Percentiles rank a stretch among this genome's conserved stretches.
phyloP scores from a whole-genome alignment of 2,113 vertebrate genomes.

The Promerops cafer region DNA sequence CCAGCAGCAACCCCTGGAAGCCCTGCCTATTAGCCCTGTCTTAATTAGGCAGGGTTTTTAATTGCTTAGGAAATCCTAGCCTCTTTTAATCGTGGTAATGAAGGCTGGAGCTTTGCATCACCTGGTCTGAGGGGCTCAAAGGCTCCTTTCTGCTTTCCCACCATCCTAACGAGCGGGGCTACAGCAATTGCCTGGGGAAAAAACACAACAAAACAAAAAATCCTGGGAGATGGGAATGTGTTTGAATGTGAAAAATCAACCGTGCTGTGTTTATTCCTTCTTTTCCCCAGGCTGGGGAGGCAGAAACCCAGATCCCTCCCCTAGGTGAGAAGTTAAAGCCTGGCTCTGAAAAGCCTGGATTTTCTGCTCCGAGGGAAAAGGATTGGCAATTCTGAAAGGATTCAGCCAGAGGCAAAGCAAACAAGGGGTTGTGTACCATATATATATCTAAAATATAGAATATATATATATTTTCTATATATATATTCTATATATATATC shows the following conservation, averaged over 20 bases:
- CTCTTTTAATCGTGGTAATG: constrained; percentile 24
- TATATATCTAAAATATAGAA: not conserved
- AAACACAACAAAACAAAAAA: no score
- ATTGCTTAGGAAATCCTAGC: constrained; percentile 26
- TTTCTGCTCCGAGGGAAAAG: not conserved
- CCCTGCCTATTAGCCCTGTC: not conserved
- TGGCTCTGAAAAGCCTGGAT: not conserved
- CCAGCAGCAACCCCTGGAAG: not conserved
- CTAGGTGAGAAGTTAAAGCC: not conserved
- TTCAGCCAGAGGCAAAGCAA: not conserved
- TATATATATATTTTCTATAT: no score
- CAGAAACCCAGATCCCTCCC: not conserved
- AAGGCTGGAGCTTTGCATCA: constrained; percentile 9
- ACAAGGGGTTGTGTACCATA: not conserved
- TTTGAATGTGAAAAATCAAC: not conserved
- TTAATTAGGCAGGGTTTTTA: constrained; percentile 43
- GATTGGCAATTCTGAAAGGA: not conserved
- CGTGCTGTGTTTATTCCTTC: not conserved
- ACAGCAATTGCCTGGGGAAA: not conserved
- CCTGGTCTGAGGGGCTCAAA: not conserved
- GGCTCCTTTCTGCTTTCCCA: not conserved
- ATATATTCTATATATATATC: no score
- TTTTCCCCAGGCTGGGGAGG: not conserved
- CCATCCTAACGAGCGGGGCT: not conserved
- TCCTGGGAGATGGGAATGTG: not conserved